Base-by-base conservation (phyloP, 37 sponge, comb jelly and placozoan genomes). In the Ephydatia muelleri region DNA sequence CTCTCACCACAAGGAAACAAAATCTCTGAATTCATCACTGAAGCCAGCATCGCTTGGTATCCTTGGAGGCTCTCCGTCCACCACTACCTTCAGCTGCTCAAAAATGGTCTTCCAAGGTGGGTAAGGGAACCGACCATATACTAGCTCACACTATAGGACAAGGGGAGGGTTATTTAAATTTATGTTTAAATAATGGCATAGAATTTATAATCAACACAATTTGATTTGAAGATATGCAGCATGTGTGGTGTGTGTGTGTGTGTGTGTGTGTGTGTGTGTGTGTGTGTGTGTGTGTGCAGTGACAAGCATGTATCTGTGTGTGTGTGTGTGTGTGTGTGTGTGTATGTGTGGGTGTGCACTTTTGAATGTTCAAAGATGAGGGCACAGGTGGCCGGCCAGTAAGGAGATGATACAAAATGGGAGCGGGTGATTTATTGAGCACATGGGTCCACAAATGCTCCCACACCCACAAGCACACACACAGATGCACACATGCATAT, bases 61-160 rank as follows among this genome's bases (percentile, higher is more conserved):
- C 32, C 71, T 48, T 11, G 96, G 96, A 6, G 96, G 73, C 0
- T 74, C 83, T 5, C 94, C 92, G n/a, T 91, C 85, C 0, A 96
- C 92, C 16, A 96, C 93, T 25, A 66, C 67, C 72, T 84, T 86
- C 19, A 96, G 64, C 86, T 91, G 91, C 26, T 96, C 94, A 86
- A 96, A 96, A 29, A 90, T 72, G 36, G 80, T 96, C 67, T 87
- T 78, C 85, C 91, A 96, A 32, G 73, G 69, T 38, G 28, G 19
- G 5, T 80, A 65, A 3, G 88, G 88, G 71, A 81, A 87, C 69
- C 49, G 38, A 23, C 88, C 88, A 67, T 81, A 31, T 29, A 76
- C 82, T 30, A 87, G 66, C 35, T 87, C 88, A 67, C 43, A 77
- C 87, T 87, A 30, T 43, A 11, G 47, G 47, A 43, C 47, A 43